phyloP scores from a whole-genome alignment of 2,888 invertebrate species.

The Watsonalla binaria region DNA sequence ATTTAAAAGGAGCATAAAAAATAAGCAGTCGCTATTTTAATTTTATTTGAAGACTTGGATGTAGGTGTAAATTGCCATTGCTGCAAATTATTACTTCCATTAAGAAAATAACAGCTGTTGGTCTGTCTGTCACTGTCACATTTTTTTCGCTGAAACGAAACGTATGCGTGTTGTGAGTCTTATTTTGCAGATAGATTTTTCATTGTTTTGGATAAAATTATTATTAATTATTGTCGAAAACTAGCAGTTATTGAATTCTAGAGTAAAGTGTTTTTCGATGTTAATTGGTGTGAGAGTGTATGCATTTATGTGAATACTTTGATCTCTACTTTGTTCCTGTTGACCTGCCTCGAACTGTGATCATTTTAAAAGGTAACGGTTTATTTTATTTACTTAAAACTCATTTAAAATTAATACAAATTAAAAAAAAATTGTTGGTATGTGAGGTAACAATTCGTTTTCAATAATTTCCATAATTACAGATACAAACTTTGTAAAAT shows the following conservation, averaged over 20 bases:
- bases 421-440: neutral
- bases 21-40: too few relatives aligned
- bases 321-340: slow-evolving; percentile 65
- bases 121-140: slow-evolving; percentile 26
- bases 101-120: too few relatives aligned
- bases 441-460: neutral
- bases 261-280: slow-evolving; percentile 49
- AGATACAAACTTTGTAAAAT: neutral
- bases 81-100: too few relatives aligned
- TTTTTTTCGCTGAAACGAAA: slow-evolving; percentile 30
- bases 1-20: too few relatives aligned
- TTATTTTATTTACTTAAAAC: slow-evolving; percentile 29
- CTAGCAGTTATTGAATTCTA: slow-evolving; percentile 39
- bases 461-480: neutral
- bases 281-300: slow-evolving; percentile 43
- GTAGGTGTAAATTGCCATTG: too few relatives aligned
- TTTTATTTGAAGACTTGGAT: too few relatives aligned
- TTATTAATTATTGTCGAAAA: slow-evolving; percentile 37
- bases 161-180: slow-evolving; percentile 61
- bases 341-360: slow-evolving; percentile 60
- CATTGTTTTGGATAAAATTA: slow-evolving; percentile 47
- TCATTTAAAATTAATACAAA: slow-evolving; percentile 6
- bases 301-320: slow-evolving; percentile 41
- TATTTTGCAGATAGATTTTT: slow-evolving; percentile 54
- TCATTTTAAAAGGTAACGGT: slow-evolving; percentile 73